These are phyloP conservation scores for Melanotaenia pygmaea DNA, from an alignment of 2,797 vertebrate species.

Conservation along the genomic window DNA sequence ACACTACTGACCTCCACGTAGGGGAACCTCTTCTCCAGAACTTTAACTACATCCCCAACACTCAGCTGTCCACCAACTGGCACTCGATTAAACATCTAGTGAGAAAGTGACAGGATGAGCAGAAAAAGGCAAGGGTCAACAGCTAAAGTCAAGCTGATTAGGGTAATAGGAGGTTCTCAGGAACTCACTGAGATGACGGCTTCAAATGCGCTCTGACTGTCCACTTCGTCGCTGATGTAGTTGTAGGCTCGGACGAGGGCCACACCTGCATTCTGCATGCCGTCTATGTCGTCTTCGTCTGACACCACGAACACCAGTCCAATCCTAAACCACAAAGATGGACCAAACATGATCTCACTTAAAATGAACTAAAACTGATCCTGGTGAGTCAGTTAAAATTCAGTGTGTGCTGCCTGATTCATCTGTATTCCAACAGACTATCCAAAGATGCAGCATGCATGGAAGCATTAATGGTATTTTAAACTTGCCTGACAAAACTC, in stretches of 20 bases:
- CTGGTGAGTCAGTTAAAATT: slow-evolving; percentile 36
- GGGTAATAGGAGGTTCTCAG: background rate
- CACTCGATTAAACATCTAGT: slow-evolving; percentile 91
- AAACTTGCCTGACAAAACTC: slow-evolving; percentile 45
- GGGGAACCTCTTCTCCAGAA: slow-evolving; percentile 93
- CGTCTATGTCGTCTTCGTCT: slow-evolving; percentile 90
- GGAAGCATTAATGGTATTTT: slow-evolving; percentile 44
- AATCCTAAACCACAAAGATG: slow-evolving; percentile 81
- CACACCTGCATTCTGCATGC: slow-evolving; percentile 92
- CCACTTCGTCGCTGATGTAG: slow-evolving; percentile 92
- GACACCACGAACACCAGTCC: slow-evolving; percentile 96
- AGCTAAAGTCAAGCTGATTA: background rate
- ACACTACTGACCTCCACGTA: slow-evolving; percentile 93
- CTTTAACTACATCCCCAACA: slow-evolving; percentile 90
- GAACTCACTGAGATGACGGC: slow-evolving; percentile 89
- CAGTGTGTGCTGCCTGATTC: slow-evolving; percentile 24
- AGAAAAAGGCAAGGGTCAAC: background rate
- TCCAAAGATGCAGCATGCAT: slow-evolving; percentile 40
- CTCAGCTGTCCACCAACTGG: slow-evolving; percentile 86
- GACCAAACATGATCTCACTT: background rate
- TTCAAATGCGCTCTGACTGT: slow-evolving; percentile 92
- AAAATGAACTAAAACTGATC: background rate
- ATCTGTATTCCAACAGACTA: slow-evolving; percentile 59
- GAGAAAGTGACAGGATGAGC: background rate
- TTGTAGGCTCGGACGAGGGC: slow-evolving; percentile 93